These are phyloP conservation scores for Anarhynchus alexandrinus DNA, from an alignment of 2,113 vertebrate genomes.

Conservation along the genomic window DNA sequence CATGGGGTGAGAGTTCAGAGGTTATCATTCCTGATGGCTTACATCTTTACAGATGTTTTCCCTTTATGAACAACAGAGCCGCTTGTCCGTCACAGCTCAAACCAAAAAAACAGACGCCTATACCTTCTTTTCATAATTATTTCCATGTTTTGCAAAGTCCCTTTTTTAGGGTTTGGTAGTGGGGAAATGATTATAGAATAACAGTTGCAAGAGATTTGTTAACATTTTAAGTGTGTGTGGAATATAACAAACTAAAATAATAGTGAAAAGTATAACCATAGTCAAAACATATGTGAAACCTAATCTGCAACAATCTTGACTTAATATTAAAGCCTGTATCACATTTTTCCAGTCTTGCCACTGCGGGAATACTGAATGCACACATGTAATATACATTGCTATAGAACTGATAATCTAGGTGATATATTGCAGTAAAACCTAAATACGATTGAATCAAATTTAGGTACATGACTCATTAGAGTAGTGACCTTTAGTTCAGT, in stretches of 20 bases:
- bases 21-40: constrained; percentile 56
- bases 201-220: constrained; percentile 3
- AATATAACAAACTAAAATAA: background rate
- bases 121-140: background rate
- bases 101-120: background rate
- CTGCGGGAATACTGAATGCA: background rate
- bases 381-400: background rate
- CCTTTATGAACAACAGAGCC: background rate
- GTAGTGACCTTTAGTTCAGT: background rate
- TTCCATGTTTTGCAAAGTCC: background rate
- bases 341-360: background rate
- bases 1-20: constrained; percentile 46
- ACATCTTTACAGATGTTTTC: constrained; percentile 52
- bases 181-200: background rate
- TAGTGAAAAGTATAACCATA: background rate
- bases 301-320: background rate
- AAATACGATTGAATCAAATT: background rate
- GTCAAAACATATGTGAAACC: constrained; percentile 47
- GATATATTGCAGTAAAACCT: background rate
- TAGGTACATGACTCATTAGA: background rate
- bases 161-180: background rate
- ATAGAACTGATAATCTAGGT: background rate
- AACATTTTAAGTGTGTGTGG: constrained; percentile 7
- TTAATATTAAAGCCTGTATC: constrained; percentile 12
- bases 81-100: background rate